Conservation (phyloP, 1,140 invertebrate species). For the Dryas iulia region DNA sequence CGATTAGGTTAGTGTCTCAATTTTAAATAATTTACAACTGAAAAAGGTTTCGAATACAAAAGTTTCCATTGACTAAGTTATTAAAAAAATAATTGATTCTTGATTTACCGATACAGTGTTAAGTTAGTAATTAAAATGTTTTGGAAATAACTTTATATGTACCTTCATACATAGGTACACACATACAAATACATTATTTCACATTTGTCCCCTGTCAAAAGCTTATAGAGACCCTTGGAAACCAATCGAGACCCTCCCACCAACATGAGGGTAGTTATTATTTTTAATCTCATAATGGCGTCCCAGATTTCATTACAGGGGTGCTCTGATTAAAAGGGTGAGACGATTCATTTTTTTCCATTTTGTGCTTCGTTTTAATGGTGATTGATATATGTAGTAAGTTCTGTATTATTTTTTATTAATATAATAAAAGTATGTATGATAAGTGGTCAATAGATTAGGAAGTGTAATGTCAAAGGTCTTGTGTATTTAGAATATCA, state of each 20-base stretch:
- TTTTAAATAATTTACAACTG: too few relatives aligned
- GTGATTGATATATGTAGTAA: conserved; percentile 34
- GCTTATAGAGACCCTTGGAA: conserved; percentile 50
- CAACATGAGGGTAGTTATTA: conserved; percentile 59
- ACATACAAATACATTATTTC: background rate
- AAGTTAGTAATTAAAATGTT: too few relatives aligned
- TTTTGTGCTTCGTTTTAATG: conserved; percentile 41
- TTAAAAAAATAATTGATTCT: too few relatives aligned
- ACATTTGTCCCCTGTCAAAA: conserved; percentile 51
- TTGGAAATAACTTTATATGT: too few relatives aligned
- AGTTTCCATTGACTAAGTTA: too few relatives aligned
- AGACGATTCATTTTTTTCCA: conserved; percentile 53
- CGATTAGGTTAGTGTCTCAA: too few relatives aligned
- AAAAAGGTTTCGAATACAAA: too few relatives aligned
- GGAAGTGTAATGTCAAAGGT: background rate
- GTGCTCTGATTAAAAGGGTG: conserved; percentile 71
- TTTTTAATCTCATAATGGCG: conserved; percentile 77
- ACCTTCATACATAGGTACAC: too few relatives aligned
- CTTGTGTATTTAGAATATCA: too few relatives aligned
- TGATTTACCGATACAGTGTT: too few relatives aligned
- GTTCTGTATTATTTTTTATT: background rate
- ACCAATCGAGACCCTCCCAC: conserved; percentile 46
- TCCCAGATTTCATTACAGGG: conserved; percentile 74
- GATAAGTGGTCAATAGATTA: background rate
- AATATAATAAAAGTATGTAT: background rate